Evolutionary conservation across 2,797 vertebrate genomes (phyloP), one percentile per base, ranked within the genome.

Genomic region (Rhinoraja longicauda): DNA sequence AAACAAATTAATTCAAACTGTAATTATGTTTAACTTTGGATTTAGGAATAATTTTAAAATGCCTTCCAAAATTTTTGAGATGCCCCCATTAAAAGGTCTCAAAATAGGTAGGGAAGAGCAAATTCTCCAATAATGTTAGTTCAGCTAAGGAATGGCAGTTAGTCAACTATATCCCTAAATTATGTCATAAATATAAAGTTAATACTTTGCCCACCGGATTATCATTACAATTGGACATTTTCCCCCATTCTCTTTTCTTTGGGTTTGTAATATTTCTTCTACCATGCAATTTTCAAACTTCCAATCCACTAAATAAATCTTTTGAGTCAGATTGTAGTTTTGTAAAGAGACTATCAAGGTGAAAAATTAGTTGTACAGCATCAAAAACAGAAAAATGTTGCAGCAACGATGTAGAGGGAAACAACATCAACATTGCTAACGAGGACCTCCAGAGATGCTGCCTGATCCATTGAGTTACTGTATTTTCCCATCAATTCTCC

Each of bases 1-100:
- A 36, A 93, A 45, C 76, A 32, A n/a, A n/a, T n/a, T 77, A 91
- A n/a, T 91, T 73, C 67, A 91, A 64, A 90, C 45, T 24, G 32
- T 4, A 39, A 64, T 26, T 9, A 73, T 57, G 45, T 92, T 73
- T 57, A 92, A 15, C 24, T 45, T 91, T 21, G 32, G 21, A 19
- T 26, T 73, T 91, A 45, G 26, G 32, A 70, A 90, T 29, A 73
- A 24, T 73, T 10, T 73, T 26, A 24, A 32, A 53, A 92, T 29
- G 0, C 36, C 26, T 45, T 91, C 24, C 39, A 53, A 88, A 64
- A 9, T 64, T 19, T 62, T 36, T 53, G n/a, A 88, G 84, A 67
- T 32, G 6, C 15, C 70, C 53, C 7, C 15, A 62, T 70, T 36
- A 72, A 62, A 39, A 36, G 10, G 17, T 45, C 36, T 36, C 8